Conservation (phyloP, 2,888 invertebrate species). For the Dioctria linearis region DNA sequence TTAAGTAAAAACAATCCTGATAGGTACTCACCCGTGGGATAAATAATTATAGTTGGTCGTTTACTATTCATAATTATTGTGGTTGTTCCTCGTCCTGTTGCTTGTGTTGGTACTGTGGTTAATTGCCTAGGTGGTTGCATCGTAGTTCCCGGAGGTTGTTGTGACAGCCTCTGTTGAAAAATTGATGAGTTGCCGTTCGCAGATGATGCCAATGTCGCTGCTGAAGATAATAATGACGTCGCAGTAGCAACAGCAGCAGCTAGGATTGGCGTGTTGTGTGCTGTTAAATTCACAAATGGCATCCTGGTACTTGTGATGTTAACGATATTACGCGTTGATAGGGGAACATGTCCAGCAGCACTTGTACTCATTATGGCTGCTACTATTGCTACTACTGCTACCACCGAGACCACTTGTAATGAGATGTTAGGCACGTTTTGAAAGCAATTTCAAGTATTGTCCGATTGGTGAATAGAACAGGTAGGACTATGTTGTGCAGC, state of each 20-base stretch:
- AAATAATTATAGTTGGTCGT: slow-evolving; percentile 81
- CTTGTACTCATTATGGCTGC: slow-evolving; percentile 34
- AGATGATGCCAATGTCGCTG: background rate
- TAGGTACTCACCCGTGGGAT: slow-evolving; percentile 77
- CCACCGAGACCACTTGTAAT: slow-evolving; percentile 13
- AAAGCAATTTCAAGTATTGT: background rate
- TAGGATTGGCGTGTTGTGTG: slow-evolving; percentile 3
- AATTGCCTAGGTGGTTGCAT: slow-evolving; percentile 22
- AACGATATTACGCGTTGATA: slow-evolving; percentile 13
- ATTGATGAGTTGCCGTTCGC: slow-evolving; percentile 8
- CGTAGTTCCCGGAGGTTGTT: slow-evolving; percentile 6
- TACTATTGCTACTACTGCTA: slow-evolving; percentile 13
- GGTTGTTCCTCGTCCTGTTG: slow-evolving; percentile 17
- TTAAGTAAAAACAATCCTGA: no score
- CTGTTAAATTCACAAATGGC: slow-evolving; percentile 5
- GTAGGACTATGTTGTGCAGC: background rate
- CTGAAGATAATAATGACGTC: slow-evolving; percentile 11
- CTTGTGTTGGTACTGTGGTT: slow-evolving; percentile 26
- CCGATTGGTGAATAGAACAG: background rate
- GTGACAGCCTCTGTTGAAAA: slow-evolving; percentile 20
- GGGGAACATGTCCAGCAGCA: slow-evolving; percentile 14
- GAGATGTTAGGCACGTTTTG: slow-evolving; percentile 5
- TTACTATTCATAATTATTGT: slow-evolving; percentile 74
- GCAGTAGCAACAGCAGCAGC: background rate
- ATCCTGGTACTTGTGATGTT: slow-evolving; percentile 4